Base-by-base conservation (phyloP, 2,113 vertebrate genomes). In the Pterocles burchelli region DNA sequence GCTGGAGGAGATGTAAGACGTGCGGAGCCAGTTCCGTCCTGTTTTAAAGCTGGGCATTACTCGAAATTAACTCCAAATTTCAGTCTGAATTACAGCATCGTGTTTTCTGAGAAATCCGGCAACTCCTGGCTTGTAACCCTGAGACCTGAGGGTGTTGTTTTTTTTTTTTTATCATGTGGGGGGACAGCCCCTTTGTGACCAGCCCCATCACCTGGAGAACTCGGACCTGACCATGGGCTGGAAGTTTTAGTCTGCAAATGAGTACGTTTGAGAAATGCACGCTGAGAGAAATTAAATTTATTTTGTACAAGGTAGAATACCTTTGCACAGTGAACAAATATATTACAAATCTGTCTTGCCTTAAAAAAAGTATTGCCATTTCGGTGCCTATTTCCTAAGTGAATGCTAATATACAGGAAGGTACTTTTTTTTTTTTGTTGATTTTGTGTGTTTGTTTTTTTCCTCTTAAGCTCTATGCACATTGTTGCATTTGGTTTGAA, bases 321-420 rank as follows among this genome's bases (percentile, higher is more conserved):
- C 92, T 97, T 80, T 93, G 96, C 93, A 95, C 93, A 96, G 95
- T 98, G 97, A 97, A 97, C 95, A 98, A 98, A 98, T 97, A 97
- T 96, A 98, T 98, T 98, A 98, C 97, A 98, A 98, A 98, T 98
- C 96, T 97, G 96, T 96, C 89, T 96, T 89, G 90, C 95, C 97
- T 97, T 97, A 97, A 97, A 98, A 98, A 98, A 98, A 98, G 98
- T 98, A 98, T 98, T 98, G 98, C 98, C 97, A 96, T 98, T 97
- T 97, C 76, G 96, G 90, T 96, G 93, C 95, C 88, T 91, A 62
- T 93, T 85, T 94, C 92, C 88, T 90, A 92, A 93, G 95, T 70
- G 88, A 84, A 96, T 1, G 66, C 87, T 95, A 70, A 88, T 93
- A 87, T 94, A 96, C 93, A 95, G 76, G 92, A 93, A 57, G 88